Evolutionary conservation across 2,797 vertebrate genomes (phyloP), one percentile per base, ranked within the genome.

Genomic region (Xenentodon cancila): DNA sequence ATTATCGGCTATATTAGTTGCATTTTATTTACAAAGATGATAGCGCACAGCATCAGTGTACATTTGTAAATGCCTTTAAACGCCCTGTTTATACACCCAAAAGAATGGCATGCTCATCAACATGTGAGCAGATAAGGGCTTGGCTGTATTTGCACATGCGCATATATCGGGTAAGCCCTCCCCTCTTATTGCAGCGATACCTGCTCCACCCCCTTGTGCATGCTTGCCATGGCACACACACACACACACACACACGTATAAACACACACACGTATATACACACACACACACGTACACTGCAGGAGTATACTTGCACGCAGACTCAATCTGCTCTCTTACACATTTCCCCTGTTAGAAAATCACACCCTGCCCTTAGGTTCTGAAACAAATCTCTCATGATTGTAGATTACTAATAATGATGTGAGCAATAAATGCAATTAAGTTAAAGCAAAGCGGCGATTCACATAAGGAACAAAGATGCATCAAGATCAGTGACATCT

Each of bases 121-220:
- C 53, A 77, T 69, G 53, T 81, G 71, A 40, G 53, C 58, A 66
- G 65, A 62, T 71, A 27, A 55, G 51, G 32, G 59, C 45, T 62
- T 13, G 58, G 37, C 21, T 68, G 58, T 67, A 74, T 79, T 81
- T 84, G 77, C 77, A 81, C 79, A 84, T 84, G 78, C 71, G 79
- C 84, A 78, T 68, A 58, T 15, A 50, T 69, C 65, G 62, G 20
- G 53, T 79, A 59, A 75, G 50, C 72, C 75, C 81, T 86, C 79
- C 84, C 85, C 68, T 82, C 54, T 85, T 73, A 84, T 83, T 89
- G 86, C 80, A 83, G 79, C 50, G 67, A 75, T 79, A 59, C 61
- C 66, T 70, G 70, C 82, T 64, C 83, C 80, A 79, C 84, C 84
- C 71, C 77, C 72, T 68, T 27, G 34, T 37, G 64, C 68, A 72